A percentile compares a stretch with the other conserved stretches of the same genome.
phyloP scores from a whole-genome alignment of 2,113 vertebrate species.

The Silurus asotus region DNA sequence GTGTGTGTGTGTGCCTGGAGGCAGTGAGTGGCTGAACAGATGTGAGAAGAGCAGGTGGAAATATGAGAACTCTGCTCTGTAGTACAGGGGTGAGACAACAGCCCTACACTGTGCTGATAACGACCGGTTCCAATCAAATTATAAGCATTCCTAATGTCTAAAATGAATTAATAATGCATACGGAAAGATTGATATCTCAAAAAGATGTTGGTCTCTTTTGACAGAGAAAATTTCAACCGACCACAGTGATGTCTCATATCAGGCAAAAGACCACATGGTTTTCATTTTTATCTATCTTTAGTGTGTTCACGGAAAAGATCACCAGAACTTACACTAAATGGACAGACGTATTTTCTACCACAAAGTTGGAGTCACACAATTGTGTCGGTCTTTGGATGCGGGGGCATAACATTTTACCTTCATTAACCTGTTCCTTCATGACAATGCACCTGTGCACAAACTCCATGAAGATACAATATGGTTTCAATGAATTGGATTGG shows the following conservation, averaged over 20 bases:
- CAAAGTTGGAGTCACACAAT: too few species aligned
- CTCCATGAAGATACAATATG: too few species aligned
- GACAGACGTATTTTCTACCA: too few species aligned
- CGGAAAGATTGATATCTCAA: neutral
- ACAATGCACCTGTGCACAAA: too few species aligned
- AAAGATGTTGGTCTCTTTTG: neutral
- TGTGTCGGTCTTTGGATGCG: too few species aligned
- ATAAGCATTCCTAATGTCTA: neutral
- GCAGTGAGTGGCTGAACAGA: constrained; percentile 16
- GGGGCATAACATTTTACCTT: too few species aligned
- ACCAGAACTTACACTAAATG: neutral
- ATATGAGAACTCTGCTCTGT: constrained; percentile 36
- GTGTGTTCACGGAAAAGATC: neutral
- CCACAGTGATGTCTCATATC: neutral
- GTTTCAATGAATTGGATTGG: too few species aligned
- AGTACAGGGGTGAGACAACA: constrained; percentile 20
- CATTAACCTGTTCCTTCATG: too few species aligned
- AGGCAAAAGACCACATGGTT: neutral
- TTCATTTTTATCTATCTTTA: neutral
- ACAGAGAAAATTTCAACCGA: neutral
- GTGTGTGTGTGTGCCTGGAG: neutral
- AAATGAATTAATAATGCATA: constrained; percentile 13
- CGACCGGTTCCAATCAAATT: neutral
- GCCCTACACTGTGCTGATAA: neutral
- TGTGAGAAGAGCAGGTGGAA: constrained; percentile 40